Percentiles rank a stretch among this genome's conserved stretches.
These are phyloP conservation scores for Ochlodes sylvanus DNA, from an alignment of 2,888 invertebrate genomes.

Conservation along the genomic window DNA sequence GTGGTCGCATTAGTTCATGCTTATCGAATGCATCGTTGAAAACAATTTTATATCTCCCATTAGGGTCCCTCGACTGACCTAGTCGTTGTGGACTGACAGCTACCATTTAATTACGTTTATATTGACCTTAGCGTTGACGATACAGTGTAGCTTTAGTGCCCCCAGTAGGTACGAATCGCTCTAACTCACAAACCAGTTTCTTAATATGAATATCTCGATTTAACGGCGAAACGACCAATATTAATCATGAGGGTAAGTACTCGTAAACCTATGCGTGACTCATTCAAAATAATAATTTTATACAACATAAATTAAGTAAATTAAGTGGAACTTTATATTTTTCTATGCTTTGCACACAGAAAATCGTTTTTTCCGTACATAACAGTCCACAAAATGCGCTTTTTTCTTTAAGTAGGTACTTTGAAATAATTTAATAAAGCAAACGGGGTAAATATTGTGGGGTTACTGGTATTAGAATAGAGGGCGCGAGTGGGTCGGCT, in stretches of 20 bases:
- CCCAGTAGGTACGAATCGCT: neutral
- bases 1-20: constrained; percentile 22
- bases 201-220: neutral
- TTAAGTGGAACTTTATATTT: too few species aligned
- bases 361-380: too few species aligned
- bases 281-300: neutral
- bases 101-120: constrained; percentile 9
- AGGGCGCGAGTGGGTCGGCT: constrained; percentile 20
- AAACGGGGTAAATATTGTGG: constrained; percentile 9
- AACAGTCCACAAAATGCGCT: too few species aligned
- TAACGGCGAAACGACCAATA: neutral
- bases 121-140: neutral
- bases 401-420: neutral
- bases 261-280: neutral
- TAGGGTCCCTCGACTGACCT: neutral
- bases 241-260: neutral
- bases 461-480: constrained; percentile 22
- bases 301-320: too few species aligned
- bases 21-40: constrained; percentile 37
- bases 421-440: constrained; percentile 1
- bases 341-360: too few species aligned
- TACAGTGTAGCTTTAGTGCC: neutral
- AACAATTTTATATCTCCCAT: constrained; percentile 6
- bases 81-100: neutral
- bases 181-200: neutral